phyloP scores from a whole-genome alignment of 2,113 vertebrate species.

The Microcebus tavaratra region DNA sequence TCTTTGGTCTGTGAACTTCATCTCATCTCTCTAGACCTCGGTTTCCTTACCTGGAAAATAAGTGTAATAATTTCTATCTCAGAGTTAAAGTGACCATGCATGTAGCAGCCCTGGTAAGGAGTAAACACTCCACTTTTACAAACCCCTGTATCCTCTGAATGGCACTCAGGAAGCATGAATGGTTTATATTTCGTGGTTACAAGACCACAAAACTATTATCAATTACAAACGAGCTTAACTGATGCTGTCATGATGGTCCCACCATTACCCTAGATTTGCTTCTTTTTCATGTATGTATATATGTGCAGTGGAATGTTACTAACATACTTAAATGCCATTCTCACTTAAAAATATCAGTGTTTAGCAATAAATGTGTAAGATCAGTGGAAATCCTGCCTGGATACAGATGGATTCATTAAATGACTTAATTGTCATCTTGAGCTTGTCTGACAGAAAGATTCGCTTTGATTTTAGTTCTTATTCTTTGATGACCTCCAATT shows the following conservation, averaged over 20 bases:
- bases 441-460: not conserved
- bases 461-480: slow-evolving; percentile 17
- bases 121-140: not conserved
- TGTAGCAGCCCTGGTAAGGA: not conserved
- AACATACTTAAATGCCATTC: not conserved
- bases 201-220: not conserved
- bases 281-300: not conserved
- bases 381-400: not conserved
- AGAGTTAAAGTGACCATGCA: not conserved
- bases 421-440: not conserved
- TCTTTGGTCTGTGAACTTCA: not conserved
- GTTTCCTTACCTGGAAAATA: not conserved
- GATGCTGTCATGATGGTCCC: not conserved
- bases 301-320: not conserved
- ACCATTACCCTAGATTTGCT: not conserved
- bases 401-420: not conserved
- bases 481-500: not conserved
- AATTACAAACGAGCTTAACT: not conserved
- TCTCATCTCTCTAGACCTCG: not conserved
- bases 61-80: not conserved
- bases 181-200: not conserved
- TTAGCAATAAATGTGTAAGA: not conserved
- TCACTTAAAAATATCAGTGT: not conserved
- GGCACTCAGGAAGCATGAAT: not conserved
- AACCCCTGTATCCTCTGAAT: not conserved